A percentile compares a stretch with the other conserved stretches of the same genome.
phyloP scores from a whole-genome alignment of 2,888 invertebrate species.

The Apocheima hispidaria region DNA sequence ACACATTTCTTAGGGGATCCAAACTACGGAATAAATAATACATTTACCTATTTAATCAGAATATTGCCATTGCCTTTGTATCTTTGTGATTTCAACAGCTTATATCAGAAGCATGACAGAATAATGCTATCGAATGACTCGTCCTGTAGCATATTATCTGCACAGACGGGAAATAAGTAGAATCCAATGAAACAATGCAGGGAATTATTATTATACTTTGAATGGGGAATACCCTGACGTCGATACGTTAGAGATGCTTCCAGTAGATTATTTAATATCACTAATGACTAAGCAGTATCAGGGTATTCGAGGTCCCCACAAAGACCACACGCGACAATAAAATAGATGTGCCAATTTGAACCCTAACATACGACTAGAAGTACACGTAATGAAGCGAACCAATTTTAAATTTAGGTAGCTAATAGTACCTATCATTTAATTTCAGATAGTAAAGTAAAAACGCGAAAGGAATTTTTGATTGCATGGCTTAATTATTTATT shows the following conservation, averaged over 20 bases:
- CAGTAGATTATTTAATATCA: not conserved
- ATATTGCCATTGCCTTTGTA: conserved; percentile 5
- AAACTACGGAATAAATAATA: conserved; percentile 41
- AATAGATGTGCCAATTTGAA: conserved; percentile 2
- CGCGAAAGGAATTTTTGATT: not conserved
- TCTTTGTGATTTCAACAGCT: not conserved
- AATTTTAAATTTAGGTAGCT: too few relatives aligned
- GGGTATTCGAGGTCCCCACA: not conserved
- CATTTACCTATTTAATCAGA: conserved; percentile 28
- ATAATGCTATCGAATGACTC: not conserved
- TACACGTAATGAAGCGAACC: not conserved
- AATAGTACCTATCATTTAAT: not conserved
- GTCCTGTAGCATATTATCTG: not conserved
- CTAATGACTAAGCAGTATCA: not conserved
- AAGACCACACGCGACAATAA: not conserved
- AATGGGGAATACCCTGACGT: not conserved
- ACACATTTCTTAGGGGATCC: conserved; percentile 53
- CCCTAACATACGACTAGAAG: not conserved
- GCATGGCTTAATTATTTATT: not conserved
- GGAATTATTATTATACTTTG: not conserved
- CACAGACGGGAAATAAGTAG: not conserved
- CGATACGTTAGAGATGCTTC: not conserved
- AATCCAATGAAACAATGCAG: not conserved
- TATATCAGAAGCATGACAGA: not conserved
- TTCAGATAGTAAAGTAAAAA: not conserved